Conservation (phyloP, 2,797 vertebrate species). For the Schizopygopsis malacanthus region DNA sequence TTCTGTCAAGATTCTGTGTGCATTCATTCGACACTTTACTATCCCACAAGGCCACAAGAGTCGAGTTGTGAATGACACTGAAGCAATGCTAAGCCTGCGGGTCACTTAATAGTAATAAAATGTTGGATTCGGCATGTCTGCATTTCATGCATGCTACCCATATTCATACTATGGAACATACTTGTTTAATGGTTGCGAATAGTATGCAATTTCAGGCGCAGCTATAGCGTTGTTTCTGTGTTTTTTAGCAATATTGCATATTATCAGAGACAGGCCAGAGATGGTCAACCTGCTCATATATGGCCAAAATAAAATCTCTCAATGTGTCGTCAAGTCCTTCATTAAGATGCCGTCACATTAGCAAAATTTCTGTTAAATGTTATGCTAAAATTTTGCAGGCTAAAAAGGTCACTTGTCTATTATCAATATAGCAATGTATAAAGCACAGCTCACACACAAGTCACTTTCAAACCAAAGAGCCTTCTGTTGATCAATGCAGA, state of each 20-base stretch:
- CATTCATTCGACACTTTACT: background rate
- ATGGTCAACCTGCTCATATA: background rate
- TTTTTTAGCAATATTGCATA: background rate
- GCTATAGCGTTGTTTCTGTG: background rate
- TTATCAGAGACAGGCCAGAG: background rate
- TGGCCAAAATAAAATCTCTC: background rate
- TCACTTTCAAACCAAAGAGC: too few relatives aligned
- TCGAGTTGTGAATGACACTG: background rate
- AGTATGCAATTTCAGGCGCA: background rate
- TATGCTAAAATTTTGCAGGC: background rate
- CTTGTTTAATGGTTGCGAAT: background rate
- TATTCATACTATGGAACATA: background rate
- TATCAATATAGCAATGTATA: too few relatives aligned
- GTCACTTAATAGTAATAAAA: background rate
- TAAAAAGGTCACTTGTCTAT: background rate
- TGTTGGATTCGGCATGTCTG: background rate
- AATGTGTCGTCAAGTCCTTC: background rate
- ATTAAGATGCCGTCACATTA: background rate
- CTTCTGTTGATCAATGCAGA: too few relatives aligned
- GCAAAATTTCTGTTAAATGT: background rate
- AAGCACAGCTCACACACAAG: too few relatives aligned
- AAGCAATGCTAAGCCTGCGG: background rate
- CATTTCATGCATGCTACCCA: background rate
- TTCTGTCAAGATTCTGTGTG: background rate
- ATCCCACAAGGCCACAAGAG: background rate